Percentiles rank a stretch among this genome's conserved stretches.
Conservation (phyloP, 2,797 vertebrate genomes). For the Hemibagrus guttatus region DNA sequence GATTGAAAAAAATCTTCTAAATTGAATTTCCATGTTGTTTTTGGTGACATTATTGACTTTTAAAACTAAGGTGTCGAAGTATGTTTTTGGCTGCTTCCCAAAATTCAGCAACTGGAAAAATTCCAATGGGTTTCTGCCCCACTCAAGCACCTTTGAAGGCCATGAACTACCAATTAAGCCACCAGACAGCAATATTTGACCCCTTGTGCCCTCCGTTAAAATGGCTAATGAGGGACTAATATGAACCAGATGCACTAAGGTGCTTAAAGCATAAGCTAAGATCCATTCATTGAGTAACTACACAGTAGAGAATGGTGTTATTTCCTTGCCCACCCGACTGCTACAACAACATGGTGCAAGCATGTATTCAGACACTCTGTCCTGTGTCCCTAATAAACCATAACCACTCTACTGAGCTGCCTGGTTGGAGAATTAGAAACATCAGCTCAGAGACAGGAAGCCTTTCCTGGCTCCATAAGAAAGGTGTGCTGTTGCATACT, state of each 20-base stretch:
- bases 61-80: neutral
- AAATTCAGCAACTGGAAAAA: neutral
- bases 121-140: neutral
- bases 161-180: neutral
- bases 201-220: neutral
- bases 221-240: conserved; percentile 25
- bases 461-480: conserved; percentile 28
- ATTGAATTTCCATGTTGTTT: neutral
- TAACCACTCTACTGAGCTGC: neutral
- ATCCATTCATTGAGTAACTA: neutral
- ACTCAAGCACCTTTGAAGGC: neutral
- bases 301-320: neutral
- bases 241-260: conserved; percentile 33
- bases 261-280: neutral
- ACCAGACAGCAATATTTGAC: conserved; percentile 9
- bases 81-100: neutral
- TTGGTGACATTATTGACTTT: neutral
- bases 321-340: conserved; percentile 16
- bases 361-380: conserved; percentile 11
- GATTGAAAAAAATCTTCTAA: neutral
- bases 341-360: conserved; percentile 7
- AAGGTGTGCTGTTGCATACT: conserved; percentile 52
- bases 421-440: conserved; percentile 21
- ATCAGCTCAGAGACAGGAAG: neutral
- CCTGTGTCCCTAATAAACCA: conserved; percentile 25